Evolutionary conservation across 2,888 invertebrate genomes (phyloP), one percentile per base, ranked within the genome.

Genomic region (Zele albiditarsus): DNA sequence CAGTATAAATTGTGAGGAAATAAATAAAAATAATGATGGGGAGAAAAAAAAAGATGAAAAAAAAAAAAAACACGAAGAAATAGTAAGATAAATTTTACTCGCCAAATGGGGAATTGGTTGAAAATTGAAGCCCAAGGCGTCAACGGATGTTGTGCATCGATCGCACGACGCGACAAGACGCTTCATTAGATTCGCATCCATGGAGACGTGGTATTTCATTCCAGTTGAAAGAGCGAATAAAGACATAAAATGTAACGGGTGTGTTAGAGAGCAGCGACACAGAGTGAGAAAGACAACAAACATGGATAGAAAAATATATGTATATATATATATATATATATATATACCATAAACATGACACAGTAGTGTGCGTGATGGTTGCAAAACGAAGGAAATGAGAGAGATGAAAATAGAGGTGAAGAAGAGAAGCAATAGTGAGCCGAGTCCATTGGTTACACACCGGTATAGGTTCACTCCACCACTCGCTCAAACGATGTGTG

Each of bases 221-320:
- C 68, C 77, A 82, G 80, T 78, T 83, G 81, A 63, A 75, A 80
- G 80, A 78, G 79, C 80, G 82, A 79, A 86, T 86, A 85, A 83
- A 86, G 86, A 85, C 85, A 86, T 86, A 85, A 86, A 86, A 84
- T 82, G 84, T 85, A 84, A 84, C 82, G 83, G 83, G 81, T 82
- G 82, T 79, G 81, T 82, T 80, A 80, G 81, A 80, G 81, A 85
- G 82, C 76, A 66, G 81, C 82, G 82, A 77, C 82, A 75, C 25
- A 60, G 31, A 71, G 28, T 73, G 60, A 76, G 20, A 72, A 53
- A 53, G 70, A 70, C 58, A 60, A 10, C 16, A 14, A 3, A 60
- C 71, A 28, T 23, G 25, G 60, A 58, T 20, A 67, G 27, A 38
- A 49, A 27, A 60, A 25, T 33, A 42, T 42, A 66, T 49, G 25